Evolutionary conservation across 92 coral and sea anemone genomes (phyloP).

Genomic region (Bergia sp.): DNA sequence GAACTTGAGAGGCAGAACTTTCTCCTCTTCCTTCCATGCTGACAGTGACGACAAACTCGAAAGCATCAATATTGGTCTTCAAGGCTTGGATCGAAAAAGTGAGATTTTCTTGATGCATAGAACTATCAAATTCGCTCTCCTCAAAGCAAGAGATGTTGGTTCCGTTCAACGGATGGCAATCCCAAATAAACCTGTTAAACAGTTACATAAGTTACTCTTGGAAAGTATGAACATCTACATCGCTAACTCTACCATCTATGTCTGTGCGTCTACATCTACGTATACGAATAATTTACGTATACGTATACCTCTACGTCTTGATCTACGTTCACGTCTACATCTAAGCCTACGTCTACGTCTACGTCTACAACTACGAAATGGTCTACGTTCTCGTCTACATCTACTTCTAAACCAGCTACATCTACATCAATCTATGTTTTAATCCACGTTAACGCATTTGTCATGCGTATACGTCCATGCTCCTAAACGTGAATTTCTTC

Average conservation of each 20-base stretch:
- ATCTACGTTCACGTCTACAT: neutral
- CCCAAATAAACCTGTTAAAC: constrained; percentile 65
- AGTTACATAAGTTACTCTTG: neutral
- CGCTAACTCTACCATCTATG: neutral
- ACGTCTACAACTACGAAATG: neutral
- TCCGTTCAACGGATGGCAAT: constrained; percentile 46
- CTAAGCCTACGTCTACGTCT: neutral
- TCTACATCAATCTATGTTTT: neutral
- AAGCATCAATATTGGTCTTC: constrained; percentile 32
- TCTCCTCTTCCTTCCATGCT: constrained; percentile 31
- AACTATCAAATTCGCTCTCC: neutral
- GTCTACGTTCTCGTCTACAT: neutral
- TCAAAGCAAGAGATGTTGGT: constrained; percentile 58
- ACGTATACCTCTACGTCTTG: neutral
- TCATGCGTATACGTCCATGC: too few species aligned
- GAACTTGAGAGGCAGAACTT: constrained; percentile 49
- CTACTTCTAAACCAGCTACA: too few species aligned
- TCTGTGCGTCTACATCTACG: neutral
- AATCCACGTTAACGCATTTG: neutral
- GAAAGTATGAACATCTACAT: neutral
- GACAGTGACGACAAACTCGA: constrained; percentile 56
- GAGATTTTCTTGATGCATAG: constrained; percentile 18
- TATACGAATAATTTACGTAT: neutral
- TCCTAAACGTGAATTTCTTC: too few species aligned
- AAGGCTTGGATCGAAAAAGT: constrained; percentile 50